These are phyloP conservation scores for Tragopan temminckii DNA, from an alignment of 2,797 vertebrate species.

Conservation along the genomic window DNA sequence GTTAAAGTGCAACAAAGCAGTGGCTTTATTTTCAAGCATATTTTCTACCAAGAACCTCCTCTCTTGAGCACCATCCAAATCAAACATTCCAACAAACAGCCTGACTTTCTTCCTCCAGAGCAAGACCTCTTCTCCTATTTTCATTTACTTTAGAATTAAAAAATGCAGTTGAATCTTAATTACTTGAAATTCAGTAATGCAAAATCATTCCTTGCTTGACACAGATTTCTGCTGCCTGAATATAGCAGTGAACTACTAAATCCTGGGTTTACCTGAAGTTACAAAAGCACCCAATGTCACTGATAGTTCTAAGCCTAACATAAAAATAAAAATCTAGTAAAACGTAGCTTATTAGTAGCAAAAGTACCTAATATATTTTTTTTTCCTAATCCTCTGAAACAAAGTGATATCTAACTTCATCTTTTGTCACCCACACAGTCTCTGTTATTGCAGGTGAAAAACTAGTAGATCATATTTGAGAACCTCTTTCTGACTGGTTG, in stretches of 20 bases:
- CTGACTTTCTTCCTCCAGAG: neutral
- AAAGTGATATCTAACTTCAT: neutral
- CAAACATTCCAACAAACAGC: neutral
- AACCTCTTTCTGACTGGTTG: neutral
- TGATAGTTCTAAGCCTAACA: neutral
- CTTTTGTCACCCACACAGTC: neutral
- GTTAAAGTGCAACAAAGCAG: neutral
- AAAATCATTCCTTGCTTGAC: conserved; percentile 14
- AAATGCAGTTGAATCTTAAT: neutral
- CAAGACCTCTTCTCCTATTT: neutral
- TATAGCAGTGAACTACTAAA: neutral
- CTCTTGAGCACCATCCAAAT: neutral
- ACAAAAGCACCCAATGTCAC: neutral
- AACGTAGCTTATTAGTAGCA: neutral
- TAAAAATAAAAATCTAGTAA: neutral
- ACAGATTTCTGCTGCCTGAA: neutral
- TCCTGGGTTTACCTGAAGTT: neutral
- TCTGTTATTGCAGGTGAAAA: neutral
- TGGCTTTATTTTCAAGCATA: neutral
- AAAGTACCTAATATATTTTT: neutral
- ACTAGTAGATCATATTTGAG: neutral
- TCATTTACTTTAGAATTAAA: neutral
- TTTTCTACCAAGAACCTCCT: neutral
- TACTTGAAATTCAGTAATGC: neutral
- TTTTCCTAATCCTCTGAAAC: neutral